Evolutionary conservation across 2,113 vertebrate genomes (phyloP).

Genomic region (Lathamus discolor): DNA sequence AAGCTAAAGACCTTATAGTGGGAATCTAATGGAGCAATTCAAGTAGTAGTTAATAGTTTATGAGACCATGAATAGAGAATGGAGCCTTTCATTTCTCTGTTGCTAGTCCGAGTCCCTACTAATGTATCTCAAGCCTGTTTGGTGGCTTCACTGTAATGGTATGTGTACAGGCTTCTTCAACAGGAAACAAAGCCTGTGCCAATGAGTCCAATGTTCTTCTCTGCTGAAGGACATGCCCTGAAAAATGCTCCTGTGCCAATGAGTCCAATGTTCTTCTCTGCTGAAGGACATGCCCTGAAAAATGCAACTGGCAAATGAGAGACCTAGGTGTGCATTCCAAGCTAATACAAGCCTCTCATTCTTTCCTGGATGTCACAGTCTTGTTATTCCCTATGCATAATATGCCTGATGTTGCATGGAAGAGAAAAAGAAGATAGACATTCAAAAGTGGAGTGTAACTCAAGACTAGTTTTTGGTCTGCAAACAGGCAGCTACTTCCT

Average conservation of each 20-base stretch:
- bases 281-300: neutral
- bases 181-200: neutral
- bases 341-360: neutral
- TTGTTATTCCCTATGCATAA: neutral
- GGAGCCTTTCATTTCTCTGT: neutral
- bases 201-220: neutral
- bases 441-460: neutral
- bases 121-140: neutral
- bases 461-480: neutral
- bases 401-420: neutral
- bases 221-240: no score
- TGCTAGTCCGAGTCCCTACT: neutral
- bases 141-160: neutral
- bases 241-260: neutral
- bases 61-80: constrained; percentile 14
- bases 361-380: neutral
- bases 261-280: neutral
- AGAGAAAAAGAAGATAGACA: neutral
- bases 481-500: neutral
- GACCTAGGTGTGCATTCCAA: neutral
- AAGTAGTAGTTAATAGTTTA: neutral
- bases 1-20: neutral
- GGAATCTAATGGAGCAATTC: neutral
- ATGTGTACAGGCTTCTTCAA: neutral
- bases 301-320: neutral